Evolutionary conservation across 2,797 vertebrate genomes (phyloP), one percentile per base, ranked within the genome.

Genomic region (Lepilemur septentrionalis): DNA sequence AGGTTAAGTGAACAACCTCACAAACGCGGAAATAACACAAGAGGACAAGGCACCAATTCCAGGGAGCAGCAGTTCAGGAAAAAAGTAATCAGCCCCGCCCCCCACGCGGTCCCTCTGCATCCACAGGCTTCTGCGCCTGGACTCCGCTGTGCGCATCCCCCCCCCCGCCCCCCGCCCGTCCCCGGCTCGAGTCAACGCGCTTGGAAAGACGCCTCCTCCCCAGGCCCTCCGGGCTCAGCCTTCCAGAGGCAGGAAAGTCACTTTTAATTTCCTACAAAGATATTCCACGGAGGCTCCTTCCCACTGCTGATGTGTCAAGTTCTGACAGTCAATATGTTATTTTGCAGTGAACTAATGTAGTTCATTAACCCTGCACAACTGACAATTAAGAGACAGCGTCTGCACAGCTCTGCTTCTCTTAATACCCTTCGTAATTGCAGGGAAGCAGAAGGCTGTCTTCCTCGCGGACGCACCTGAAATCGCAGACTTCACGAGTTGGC

Each of bases 1-100:
- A 96, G 99, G 99, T 99, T 99, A 99, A 99, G 98, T 98, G 99
- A 99, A 98, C 98, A 98, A 98, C 97, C 98, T 98, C 97, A 95
- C 97, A 98, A 98, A 98, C 95, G 97, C 94, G 97, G 98, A 98
- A 98, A 98, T 98, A 98, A 98, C 98, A 99, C 95, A 94, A 98
- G 98, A 97, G 78, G 94, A 98, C 97, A 92, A 95, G 98, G 97
- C 97, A 97, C 98, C 97, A 97, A 98, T 98, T 98, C 98, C 98
- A 90, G 92, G 93, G 93, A 97, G 97, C 2, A 96, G 96, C 93
- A 73, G 94, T 93, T 89, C 11, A 35, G 96, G 95, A 89, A 91
- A 96, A 97, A 93, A 97, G 94, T 43, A 72, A 97, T 95, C 95
- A 96, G 89, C 80, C 67, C 89, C 89, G n/a, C 95, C 91, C 11